Evolutionary conservation across 2,888 invertebrate genomes (phyloP), one percentile per base, ranked within the genome.

Genomic region (Drosophila greeni): DNA sequence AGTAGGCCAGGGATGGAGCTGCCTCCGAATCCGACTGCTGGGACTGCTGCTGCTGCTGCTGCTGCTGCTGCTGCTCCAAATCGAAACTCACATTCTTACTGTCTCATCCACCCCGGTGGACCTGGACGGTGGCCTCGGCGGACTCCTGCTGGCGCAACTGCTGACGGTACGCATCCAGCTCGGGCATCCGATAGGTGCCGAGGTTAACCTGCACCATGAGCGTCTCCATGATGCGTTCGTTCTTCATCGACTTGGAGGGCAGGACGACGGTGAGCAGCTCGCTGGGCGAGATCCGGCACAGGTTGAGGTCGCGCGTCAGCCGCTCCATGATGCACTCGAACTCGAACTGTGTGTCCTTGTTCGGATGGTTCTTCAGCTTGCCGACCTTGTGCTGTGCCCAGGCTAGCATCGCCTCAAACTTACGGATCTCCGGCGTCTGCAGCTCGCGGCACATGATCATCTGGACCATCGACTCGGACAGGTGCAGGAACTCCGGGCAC

Each of bases 401-500:
- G 61, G 92, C 92, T 47, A 97, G 91, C 97, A 97, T 97, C 2
- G 96, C 96, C 89, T 97, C 96, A 87, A 97, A 97, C 88, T 97
- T 97, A 53, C 94, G 91, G 37, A 97, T 94, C 88, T 97, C 97
- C 0, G 94, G 93, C 49, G 97, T 94, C 85, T 96, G 95, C 72
- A 97, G 91, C 86, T 94, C 95, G n/a, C 97, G 92, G 88, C 94
- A 94, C 95, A 96, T 95, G 75, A 96, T 95, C 95, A 95, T 95
- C 86, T 96, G 95, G 20, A 97, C 96, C 96, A 97, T 96, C 5
- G 97, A 97, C 87, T 97, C 97, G 74, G 96, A 97, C 39, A 97
- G 92, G 74, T 94, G 94, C 9, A 97, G 91, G 86, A 96, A 97
- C 86, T 97, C 96, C 1, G 93, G 90, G 54, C 93, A 94, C 85